phyloP scores from a whole-genome alignment of 2,797 vertebrate species.

The Meda fulgida region DNA sequence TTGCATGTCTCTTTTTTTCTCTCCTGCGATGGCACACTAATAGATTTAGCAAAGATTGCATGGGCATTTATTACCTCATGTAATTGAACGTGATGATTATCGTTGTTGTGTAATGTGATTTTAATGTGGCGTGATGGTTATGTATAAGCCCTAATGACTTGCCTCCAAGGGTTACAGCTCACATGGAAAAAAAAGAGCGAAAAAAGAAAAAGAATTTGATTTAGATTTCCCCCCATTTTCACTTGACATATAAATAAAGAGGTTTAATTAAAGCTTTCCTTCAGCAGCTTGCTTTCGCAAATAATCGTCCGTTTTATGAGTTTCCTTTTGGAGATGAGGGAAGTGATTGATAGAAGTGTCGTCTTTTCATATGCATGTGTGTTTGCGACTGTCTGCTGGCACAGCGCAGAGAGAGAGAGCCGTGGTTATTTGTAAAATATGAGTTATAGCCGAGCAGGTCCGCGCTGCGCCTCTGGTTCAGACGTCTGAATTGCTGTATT shows the following conservation, averaged over 20 bases:
- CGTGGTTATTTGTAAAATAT: slow-evolving; percentile 57
- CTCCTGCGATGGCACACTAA: slow-evolving; percentile 71
- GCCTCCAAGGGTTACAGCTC: slow-evolving; percentile 77
- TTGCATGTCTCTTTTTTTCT: slow-evolving; percentile 60
- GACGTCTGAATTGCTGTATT: slow-evolving; percentile 24
- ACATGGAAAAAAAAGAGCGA: slow-evolving; percentile 44
- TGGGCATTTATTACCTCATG: slow-evolving; percentile 84
- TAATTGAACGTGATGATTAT: slow-evolving; percentile 88
- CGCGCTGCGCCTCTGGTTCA: slow-evolving; percentile 19
- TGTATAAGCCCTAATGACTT: slow-evolving; percentile 85
- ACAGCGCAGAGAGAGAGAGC: slow-evolving; percentile 1
- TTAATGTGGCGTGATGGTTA: slow-evolving; percentile 85
- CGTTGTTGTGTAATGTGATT: slow-evolving; percentile 87
- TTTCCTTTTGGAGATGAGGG: slow-evolving; percentile 66
- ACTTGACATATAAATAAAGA: slow-evolving; percentile 70
- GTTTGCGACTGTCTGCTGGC: slow-evolving; percentile 53
- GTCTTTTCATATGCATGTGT: slow-evolving; percentile 15
- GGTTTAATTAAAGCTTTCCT: slow-evolving; percentile 73
- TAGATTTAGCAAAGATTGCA: slow-evolving; percentile 83
- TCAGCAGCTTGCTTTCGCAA: slow-evolving; percentile 67
- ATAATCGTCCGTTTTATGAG: slow-evolving; percentile 72
- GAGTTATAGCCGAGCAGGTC: slow-evolving; percentile 35
- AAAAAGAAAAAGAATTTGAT: slow-evolving; percentile 69
- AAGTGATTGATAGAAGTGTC: slow-evolving; percentile 45
- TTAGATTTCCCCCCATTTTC: slow-evolving; percentile 61